A percentile compares a stretch with the other conserved stretches of the same genome.
These are phyloP conservation scores for Drosophila auraria DNA, from an alignment of 1,140 invertebrate genomes.

Conservation along the genomic window DNA sequence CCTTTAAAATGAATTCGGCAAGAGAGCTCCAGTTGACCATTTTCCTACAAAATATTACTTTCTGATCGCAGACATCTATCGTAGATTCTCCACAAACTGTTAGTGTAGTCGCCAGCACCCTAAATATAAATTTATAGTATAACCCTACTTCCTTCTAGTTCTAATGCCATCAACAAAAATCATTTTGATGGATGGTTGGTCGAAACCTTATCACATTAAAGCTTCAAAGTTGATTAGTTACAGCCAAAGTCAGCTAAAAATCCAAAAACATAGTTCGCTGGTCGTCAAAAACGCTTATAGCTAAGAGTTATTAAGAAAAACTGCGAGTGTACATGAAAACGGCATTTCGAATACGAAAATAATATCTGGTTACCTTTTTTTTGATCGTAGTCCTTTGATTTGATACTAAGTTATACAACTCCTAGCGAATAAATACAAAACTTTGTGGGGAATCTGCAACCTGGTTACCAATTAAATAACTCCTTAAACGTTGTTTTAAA, in stretches of 20 bases:
- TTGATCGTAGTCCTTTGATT: neutral
- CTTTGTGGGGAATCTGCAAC: neutral
- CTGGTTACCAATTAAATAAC: neutral
- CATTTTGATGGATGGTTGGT: neutral
- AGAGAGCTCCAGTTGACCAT: too few species aligned
- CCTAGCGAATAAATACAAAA: neutral
- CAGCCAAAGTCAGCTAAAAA: constrained; percentile 2
- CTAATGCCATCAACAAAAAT: neutral
- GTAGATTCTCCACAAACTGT: neutral
- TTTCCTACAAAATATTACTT: neutral
- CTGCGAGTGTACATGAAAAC: neutral
- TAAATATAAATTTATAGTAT: neutral
- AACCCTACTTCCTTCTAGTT: neutral
- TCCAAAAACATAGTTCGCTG: constrained; percentile 2
- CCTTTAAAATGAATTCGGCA: neutral
- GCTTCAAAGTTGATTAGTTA: neutral
- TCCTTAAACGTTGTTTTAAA: neutral
- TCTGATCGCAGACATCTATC: neutral
- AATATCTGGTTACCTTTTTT: neutral
- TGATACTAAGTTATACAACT: neutral
- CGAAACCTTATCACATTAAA: neutral
- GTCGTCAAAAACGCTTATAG: neutral
- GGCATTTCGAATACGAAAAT: neutral
- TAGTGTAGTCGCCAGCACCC: neutral
- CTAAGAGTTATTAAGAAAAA: neutral